Percentiles rank a stretch among this genome's conserved stretches.
These are phyloP conservation scores for Gasterosteus aculeatus DNA, from an alignment of 2,113 vertebrate genomes.

Conservation along the genomic window DNA sequence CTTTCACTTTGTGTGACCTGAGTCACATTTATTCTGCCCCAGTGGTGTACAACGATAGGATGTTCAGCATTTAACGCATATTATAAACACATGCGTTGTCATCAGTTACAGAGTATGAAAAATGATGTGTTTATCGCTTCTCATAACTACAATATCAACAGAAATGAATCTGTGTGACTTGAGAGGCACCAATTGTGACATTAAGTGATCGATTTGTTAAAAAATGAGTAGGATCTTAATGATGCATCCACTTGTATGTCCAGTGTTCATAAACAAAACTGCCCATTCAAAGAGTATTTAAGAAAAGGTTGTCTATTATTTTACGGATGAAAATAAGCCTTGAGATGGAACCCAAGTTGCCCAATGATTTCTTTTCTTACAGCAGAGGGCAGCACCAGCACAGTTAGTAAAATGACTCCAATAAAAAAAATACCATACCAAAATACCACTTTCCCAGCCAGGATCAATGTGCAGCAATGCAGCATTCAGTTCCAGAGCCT, in stretches of 20 bases:
- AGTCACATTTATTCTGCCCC: constrained; percentile 15
- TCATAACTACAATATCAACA: background rate
- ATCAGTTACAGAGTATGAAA: background rate
- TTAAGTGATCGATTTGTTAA: background rate
- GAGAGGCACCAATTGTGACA: background rate
- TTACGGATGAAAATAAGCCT: background rate
- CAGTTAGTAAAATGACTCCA: background rate
- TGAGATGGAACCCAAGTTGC: background rate
- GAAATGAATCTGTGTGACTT: too few relatives aligned
- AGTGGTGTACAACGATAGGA: background rate
- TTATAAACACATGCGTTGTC: background rate
- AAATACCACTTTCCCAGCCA: background rate
- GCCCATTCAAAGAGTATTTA: background rate
- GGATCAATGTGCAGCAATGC: constrained; percentile 6
- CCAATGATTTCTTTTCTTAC: background rate
- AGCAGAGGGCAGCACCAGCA: constrained; percentile 57
- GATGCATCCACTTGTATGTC: background rate
- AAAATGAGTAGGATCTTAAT: background rate
- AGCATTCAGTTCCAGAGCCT: background rate
- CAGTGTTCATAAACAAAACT: background rate
- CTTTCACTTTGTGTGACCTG: background rate
- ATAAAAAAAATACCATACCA: background rate
- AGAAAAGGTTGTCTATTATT: background rate
- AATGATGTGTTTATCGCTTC: background rate
- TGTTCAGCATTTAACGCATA: background rate